Conservation (phyloP, 2,113 vertebrate genomes). For the Lepus europaeus region DNA sequence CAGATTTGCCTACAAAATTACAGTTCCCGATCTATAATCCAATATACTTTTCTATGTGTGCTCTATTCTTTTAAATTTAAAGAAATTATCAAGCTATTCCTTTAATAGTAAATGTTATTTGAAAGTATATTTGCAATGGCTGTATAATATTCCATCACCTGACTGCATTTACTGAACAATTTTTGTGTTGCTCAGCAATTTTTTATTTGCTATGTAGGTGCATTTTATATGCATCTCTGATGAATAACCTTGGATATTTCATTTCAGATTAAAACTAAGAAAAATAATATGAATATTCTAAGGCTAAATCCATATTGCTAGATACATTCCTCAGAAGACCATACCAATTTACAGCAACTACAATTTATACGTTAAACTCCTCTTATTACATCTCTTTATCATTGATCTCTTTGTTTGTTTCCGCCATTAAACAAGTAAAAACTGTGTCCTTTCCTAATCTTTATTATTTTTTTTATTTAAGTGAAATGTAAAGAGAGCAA, state of each 20-base stretch:
- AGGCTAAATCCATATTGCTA: neutral
- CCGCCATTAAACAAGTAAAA: neutral
- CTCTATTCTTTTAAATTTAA: neutral
- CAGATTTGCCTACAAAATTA: neutral
- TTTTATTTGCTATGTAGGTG: neutral
- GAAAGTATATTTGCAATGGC: neutral
- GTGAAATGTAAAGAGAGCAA: no score
- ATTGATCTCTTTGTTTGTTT: neutral
- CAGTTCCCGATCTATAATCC: neutral
- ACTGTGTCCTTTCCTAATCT: neutral
- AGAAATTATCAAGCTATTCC: neutral
- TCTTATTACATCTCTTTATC: neutral
- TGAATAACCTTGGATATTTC: neutral
- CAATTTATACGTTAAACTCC: neutral
- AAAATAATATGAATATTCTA: neutral
- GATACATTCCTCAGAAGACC: neutral
- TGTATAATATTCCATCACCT: neutral
- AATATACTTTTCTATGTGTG: neutral
- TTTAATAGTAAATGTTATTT: constrained; percentile 11
- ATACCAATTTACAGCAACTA: neutral
- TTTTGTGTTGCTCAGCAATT: neutral
- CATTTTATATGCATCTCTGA: neutral
- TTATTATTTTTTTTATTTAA: no score
- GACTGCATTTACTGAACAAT: neutral
- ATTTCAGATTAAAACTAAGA: neutral